These are phyloP conservation scores for Lymantria dispar DNA, from an alignment of 2,888 invertebrate genomes.

Conservation along the genomic window DNA sequence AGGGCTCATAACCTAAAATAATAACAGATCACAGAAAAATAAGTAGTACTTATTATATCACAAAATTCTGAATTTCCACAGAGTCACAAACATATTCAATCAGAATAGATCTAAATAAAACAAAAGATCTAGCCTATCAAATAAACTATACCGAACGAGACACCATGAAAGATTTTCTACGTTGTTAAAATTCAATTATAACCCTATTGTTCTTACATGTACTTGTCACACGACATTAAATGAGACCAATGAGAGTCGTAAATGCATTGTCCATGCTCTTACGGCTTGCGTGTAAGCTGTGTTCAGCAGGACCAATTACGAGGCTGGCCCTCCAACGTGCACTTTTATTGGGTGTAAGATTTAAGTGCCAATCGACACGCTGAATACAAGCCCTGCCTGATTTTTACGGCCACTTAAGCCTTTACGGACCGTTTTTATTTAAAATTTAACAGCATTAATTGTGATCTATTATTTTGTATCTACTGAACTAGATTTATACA, in stretches of 20 bases:
- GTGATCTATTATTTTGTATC: conserved; percentile 29
- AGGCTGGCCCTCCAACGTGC: conserved; percentile 61
- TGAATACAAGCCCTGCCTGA: conserved; percentile 59
- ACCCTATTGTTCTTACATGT: conserved; percentile 66
- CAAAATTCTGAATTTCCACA: too few relatives aligned
- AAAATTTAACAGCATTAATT: conserved; percentile 32
- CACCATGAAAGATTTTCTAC: conserved; percentile 44
- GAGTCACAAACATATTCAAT: too few relatives aligned
- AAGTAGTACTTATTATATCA: too few relatives aligned
- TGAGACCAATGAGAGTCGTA: conserved; percentile 76
- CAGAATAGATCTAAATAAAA: background rate
- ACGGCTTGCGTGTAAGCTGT: conserved; percentile 52
- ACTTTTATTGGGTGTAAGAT: conserved; percentile 81
- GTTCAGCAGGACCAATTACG: conserved; percentile 76
- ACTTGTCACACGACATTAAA: conserved; percentile 76
- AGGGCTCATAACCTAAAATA: too few relatives aligned
- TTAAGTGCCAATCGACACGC: conserved; percentile 79
- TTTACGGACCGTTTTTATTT: conserved; percentile 33
- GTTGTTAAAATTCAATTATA: conserved; percentile 73
- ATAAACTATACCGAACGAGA: conserved; percentile 8
- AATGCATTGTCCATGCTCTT: conserved; percentile 60
- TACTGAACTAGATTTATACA: too few relatives aligned
- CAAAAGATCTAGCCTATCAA: background rate
- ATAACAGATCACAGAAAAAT: too few relatives aligned
- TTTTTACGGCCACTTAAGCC: conserved; percentile 69